Conservation (phyloP, 1,140 invertebrate species). For the Cydia strobilella region DNA sequence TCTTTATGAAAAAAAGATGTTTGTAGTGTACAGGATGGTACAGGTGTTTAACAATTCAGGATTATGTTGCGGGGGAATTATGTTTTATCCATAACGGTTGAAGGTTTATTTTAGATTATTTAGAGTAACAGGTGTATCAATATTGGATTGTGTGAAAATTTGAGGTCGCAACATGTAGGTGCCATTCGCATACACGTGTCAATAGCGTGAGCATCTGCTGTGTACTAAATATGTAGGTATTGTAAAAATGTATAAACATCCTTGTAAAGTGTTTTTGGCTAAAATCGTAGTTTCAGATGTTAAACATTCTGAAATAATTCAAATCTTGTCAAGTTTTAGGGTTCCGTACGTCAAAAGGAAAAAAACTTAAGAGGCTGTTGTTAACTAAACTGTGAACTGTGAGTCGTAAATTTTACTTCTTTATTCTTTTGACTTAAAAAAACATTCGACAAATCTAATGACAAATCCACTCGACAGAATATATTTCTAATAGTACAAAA, state of each 20-base stretch:
- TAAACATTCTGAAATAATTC: not conserved
- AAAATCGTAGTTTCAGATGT: not conserved
- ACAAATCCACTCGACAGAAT: too few relatives aligned
- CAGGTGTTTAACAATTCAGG: not conserved
- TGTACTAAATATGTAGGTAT: not conserved
- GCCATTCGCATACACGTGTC: not conserved
- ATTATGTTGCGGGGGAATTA: not conserved
- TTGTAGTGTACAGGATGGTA: not conserved
- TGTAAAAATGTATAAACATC: not conserved
- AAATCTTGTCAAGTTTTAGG: too few relatives aligned
- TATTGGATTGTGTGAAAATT: not conserved
- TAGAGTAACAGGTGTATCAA: not conserved
- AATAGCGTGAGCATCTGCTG: not conserved
- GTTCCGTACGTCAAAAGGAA: too few relatives aligned
- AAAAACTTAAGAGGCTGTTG: too few relatives aligned
- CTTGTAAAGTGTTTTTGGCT: not conserved
- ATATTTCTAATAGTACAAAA: too few relatives aligned
- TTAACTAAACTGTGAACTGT: too few relatives aligned
- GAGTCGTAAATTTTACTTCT: not conserved
- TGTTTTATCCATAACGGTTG: not conserved
- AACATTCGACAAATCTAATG: too few relatives aligned
- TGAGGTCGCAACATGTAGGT: not conserved
- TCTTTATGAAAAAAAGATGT: not conserved
- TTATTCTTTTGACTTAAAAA: not conserved
- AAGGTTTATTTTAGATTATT: not conserved